Conservation (phyloP, 1,140 invertebrate genomes). For the Drosophila bifasciata region DNA sequence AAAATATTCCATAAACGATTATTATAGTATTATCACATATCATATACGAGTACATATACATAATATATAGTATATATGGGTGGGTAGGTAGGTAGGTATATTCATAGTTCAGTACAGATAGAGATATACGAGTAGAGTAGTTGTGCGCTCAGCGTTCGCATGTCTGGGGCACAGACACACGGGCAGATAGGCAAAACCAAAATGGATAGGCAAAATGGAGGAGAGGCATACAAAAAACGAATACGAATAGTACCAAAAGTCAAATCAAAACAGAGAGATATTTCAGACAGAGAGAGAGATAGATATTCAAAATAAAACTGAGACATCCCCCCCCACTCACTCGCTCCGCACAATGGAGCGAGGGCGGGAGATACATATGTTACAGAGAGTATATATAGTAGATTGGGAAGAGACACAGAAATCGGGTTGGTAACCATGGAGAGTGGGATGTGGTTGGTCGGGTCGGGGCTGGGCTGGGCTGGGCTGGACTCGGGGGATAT, state of each 20-base stretch:
- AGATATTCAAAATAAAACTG: slow-evolving; percentile 5
- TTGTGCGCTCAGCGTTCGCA: too few relatives aligned
- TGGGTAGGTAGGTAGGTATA: not conserved
- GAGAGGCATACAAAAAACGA: slow-evolving; percentile 27
- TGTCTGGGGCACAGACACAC: too few relatives aligned
- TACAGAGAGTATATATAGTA: slow-evolving; percentile 4
- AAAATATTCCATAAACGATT: slow-evolving; percentile 50
- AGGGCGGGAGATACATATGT: slow-evolving; percentile 6
- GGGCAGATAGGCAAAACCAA: slow-evolving; percentile 41
- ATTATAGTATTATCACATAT: slow-evolving; percentile 34
- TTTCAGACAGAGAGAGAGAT: slow-evolving; percentile 12
- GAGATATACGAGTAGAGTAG: too few relatives aligned
- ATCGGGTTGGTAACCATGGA: not conserved
- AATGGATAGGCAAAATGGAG: slow-evolving; percentile 40
- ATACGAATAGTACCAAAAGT: slow-evolving; percentile 28
- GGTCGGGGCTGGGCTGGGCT: not conserved
- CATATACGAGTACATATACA: slow-evolving; percentile 4
- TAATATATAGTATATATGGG: not conserved
- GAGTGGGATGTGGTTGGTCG: not conserved
- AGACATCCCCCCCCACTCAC: not conserved
- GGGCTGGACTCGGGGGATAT: slow-evolving; percentile 11
- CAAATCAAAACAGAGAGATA: slow-evolving; percentile 26
- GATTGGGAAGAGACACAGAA: not conserved
- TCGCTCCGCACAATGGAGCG: too few relatives aligned
- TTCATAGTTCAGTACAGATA: not conserved